Evolutionary conservation across 1,140 invertebrate genomes (phyloP).

Genomic region (Macrocentrus cingulum): DNA sequence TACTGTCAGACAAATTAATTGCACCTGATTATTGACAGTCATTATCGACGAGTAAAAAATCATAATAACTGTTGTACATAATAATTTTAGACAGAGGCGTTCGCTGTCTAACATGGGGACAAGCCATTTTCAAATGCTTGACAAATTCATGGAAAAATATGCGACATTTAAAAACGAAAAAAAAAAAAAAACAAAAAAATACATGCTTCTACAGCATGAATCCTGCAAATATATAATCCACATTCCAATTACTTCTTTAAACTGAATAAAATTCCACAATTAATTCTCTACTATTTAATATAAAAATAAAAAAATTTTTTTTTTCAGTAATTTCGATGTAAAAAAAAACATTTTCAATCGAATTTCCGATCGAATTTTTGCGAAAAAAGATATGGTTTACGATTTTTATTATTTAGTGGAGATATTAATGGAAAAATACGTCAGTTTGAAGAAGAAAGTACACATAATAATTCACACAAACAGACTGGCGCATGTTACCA

Average conservation of each 20-base stretch:
- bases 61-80: slow-evolving; percentile 42
- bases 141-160: slow-evolving; percentile 11
- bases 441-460: slow-evolving; percentile 30
- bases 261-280: slow-evolving; percentile 8
- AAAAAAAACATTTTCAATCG: too few species aligned
- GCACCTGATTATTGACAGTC: neutral
- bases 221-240: slow-evolving; percentile 3
- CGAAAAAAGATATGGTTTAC: too few species aligned
- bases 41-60: slow-evolving; percentile 23
- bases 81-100: slow-evolving; percentile 35
- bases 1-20: neutral
- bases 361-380: too few species aligned
- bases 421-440: too few species aligned
- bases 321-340: slow-evolving; percentile 5
- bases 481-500: slow-evolving; percentile 60
- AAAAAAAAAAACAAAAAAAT: too few species aligned
- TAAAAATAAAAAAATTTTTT: slow-evolving; percentile 11
- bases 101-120: slow-evolving; percentile 44
- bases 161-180: neutral
- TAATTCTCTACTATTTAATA: neutral
- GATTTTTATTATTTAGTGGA: too few species aligned
- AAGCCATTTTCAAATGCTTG: slow-evolving; percentile 32
- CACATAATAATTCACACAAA: slow-evolving; percentile 38
- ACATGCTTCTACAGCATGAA: neutral
- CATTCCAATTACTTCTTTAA: slow-evolving; percentile 2